Evolutionary conservation across 2,888 invertebrate species (phyloP), one percentile per base, ranked within the genome.

Genomic region (Belgica antarctica): DNA sequence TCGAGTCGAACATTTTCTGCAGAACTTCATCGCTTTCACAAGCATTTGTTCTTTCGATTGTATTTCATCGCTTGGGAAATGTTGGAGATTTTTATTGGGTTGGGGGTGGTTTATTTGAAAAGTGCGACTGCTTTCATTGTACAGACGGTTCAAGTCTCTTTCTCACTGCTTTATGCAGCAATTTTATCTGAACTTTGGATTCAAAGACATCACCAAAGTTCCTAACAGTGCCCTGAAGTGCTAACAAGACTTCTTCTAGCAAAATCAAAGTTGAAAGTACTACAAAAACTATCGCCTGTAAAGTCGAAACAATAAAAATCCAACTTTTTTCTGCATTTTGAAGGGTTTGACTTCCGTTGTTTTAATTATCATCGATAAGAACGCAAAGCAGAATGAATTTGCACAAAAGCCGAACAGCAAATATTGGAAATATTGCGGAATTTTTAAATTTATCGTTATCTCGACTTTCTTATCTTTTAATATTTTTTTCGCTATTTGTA

Each of bases 321-420:
- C 15, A 12, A 22, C 24, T 52, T 52, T 52, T 52, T 52, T 52
- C 24, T 17, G 52, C n/a, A n/a, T n/a, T n/a, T n/a, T n/a, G n/a
- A n/a, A 7, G 22, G n/a, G 59, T 27, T 59, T 59, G 22, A 27
- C 19, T 59, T 59, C 25, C 25, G 25, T 15, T 15, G n/a, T 24
- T 59, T 59, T 59, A 59, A 59, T 59, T 59, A 59, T 59, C 59
- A 59, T 27, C 8, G 59, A 27, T 27, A 59, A 5, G 59, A 25
- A 59, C n/a, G n/a, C n/a, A 59, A 27, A 2, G 24, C 7, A 10
- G 24, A 57, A 57, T 27, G n/a, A 52, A 17, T 52, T 41, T 41
- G 41, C 41, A 41, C n/a, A 10, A 41, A 41, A 41, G 41, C 41
- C 10, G n/a, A n/a, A n/a, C n/a, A n/a, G n/a, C n/a, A n/a, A n/a